Evolutionary conservation across 1,140 invertebrate genomes (phyloP).

Genomic region (Argopecten irradians): DNA sequence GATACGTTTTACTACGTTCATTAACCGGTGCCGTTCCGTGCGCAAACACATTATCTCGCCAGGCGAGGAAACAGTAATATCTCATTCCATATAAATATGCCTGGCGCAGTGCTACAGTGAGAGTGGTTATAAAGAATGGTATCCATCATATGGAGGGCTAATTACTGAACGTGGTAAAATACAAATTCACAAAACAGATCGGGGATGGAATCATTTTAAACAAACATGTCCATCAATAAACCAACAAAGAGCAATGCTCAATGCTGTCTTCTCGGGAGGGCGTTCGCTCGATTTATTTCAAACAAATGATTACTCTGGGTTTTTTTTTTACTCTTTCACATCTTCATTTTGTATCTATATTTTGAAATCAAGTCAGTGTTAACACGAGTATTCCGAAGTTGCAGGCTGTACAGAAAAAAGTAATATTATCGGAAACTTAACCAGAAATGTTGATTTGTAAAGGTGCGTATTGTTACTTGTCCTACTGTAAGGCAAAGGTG

Average conservation of each 20-base stretch:
- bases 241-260: not conserved
- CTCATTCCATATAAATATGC: not conserved
- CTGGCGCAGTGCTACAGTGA: not conserved
- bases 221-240: not conserved
- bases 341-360: no score
- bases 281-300: no score
- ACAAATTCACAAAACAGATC: not conserved
- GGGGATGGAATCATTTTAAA: not conserved
- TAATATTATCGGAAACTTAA: no score
- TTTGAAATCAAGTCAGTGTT: no score
- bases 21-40: not conserved
- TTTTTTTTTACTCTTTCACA: no score
- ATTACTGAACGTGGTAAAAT: not conserved
- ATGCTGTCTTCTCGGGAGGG: not conserved
- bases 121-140: not conserved
- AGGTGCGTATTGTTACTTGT: no score
- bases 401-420: no score
- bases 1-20: not conserved
- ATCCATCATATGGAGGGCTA: not conserved
- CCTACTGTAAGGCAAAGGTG: no score
- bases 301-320: no score
- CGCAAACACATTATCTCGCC: not conserved
- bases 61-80: not conserved
- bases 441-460: no score
- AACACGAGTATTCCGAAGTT: no score